A percentile compares a stretch with the other conserved stretches of the same genome.
Evolutionary conservation across 1,140 invertebrate species (phyloP).

Genomic region (Metaphire vulgaris): DNA sequence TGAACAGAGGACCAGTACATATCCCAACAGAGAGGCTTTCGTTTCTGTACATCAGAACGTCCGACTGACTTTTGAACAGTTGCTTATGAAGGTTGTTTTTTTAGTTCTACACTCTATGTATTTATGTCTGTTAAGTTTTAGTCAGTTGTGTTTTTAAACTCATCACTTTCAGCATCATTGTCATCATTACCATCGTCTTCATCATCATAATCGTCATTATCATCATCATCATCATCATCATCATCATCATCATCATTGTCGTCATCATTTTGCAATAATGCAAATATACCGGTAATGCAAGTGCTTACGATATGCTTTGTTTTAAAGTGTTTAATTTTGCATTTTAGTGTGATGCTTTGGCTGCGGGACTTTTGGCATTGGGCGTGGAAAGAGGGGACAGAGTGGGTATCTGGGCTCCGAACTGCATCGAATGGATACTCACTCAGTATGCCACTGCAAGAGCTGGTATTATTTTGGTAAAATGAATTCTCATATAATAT

Average conservation of each 20-base stretch:
- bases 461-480: slow-evolving; percentile 72
- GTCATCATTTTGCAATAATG: not conserved
- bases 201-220: too few relatives aligned
- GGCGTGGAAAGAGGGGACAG: slow-evolving; percentile 74
- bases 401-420: slow-evolving; percentile 82
- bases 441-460: slow-evolving; percentile 69
- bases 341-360: slow-evolving; percentile 67
- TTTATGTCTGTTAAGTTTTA: slow-evolving; percentile 10
- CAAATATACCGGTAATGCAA: too few relatives aligned
- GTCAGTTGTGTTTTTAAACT: slow-evolving; percentile 2
- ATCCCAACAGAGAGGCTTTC: slow-evolving; percentile 40
- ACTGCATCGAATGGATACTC: slow-evolving; percentile 74
- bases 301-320: too few relatives aligned
- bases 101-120: not conserved
- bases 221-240: not conserved
- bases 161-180: too few relatives aligned
- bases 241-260: not conserved
- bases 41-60: slow-evolving; percentile 38
- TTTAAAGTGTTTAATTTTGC: too few relatives aligned
- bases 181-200: too few relatives aligned
- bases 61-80: slow-evolving; percentile 48
- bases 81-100: slow-evolving; percentile 57
- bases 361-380: slow-evolving; percentile 68
- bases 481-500: too few relatives aligned
- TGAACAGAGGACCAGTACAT: slow-evolving; percentile 35